phyloP scores from a whole-genome alignment of 2,797 vertebrate genomes.

The Leptoclinus maculatus region DNA sequence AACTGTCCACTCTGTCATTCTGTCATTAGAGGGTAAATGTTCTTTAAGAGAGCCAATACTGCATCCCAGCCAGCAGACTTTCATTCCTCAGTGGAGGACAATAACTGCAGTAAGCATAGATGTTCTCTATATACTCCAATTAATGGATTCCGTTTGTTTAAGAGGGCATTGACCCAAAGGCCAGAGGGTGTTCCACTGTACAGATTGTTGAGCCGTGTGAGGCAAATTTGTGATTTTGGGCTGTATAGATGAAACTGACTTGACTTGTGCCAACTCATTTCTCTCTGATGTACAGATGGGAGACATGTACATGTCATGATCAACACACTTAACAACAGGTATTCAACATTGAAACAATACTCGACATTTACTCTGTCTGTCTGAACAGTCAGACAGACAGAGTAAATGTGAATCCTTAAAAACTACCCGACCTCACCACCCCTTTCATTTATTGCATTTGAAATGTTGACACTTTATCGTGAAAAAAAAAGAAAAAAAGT shows the following conservation, averaged over 20 bases:
- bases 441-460: neutral
- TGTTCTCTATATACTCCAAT: neutral
- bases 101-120: neutral
- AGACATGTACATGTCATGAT: neutral
- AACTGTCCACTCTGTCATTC: conserved; percentile 1
- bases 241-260: neutral
- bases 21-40: conserved; percentile 12
- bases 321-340: neutral
- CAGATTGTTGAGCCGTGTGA: neutral
- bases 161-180: neutral
- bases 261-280: neutral
- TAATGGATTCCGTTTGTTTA: conserved; percentile 1
- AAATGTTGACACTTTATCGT: neutral
- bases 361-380: too few relatives aligned
- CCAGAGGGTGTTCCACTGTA: neutral
- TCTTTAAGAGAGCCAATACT: conserved; percentile 7
- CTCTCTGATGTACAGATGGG: neutral
- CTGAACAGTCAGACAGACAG: neutral
- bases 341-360: neutral
- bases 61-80: neutral
- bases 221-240: neutral
- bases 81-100: neutral
- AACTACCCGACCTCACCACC: neutral
- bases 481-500: neutral
- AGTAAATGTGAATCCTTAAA: neutral